Evolutionary conservation across 2,888 invertebrate species (phyloP).

Genomic region (Pandemis cinnamomeana): DNA sequence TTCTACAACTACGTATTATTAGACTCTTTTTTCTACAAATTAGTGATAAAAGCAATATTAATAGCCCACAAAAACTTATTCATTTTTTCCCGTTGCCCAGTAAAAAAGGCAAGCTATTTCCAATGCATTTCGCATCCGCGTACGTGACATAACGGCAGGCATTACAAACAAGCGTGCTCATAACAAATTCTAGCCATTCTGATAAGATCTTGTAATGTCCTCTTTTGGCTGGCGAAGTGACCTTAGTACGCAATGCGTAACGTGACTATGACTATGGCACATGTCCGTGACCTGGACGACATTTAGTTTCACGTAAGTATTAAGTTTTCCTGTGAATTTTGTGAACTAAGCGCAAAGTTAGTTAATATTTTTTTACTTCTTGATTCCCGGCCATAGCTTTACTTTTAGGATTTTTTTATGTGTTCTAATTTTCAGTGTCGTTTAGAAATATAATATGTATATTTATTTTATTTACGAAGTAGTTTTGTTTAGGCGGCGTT

Average conservation of each 20-base stretch:
- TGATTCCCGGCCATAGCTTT: too few relatives aligned
- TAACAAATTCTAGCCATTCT: slow-evolving; percentile 36
- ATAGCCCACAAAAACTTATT: background rate
- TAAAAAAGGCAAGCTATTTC: slow-evolving; percentile 8
- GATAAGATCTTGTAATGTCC: slow-evolving; percentile 39
- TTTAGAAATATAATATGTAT: too few relatives aligned
- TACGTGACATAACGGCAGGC: slow-evolving; percentile 30
- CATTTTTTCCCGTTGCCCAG: background rate
- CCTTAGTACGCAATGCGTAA: slow-evolving; percentile 30
- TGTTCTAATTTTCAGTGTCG: too few relatives aligned
- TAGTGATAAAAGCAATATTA: background rate
- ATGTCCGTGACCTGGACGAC: slow-evolving; percentile 34
- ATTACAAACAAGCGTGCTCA: slow-evolving; percentile 17
- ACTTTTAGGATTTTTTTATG: too few relatives aligned
- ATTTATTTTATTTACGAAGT: too few relatives aligned
- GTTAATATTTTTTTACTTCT: too few relatives aligned
- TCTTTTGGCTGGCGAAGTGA: slow-evolving; percentile 24
- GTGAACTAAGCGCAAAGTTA: too few relatives aligned
- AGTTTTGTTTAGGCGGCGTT: too few relatives aligned
- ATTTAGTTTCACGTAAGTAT: background rate
- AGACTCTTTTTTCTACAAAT: background rate
- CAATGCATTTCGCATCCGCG: slow-evolving; percentile 26
- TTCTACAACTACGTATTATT: background rate
- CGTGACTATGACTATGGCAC: slow-evolving; percentile 33
- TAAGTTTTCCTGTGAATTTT: slow-evolving; percentile 7